phyloP scores from a whole-genome alignment of 2,888 invertebrate species.

The Hemithea aestivaria region DNA sequence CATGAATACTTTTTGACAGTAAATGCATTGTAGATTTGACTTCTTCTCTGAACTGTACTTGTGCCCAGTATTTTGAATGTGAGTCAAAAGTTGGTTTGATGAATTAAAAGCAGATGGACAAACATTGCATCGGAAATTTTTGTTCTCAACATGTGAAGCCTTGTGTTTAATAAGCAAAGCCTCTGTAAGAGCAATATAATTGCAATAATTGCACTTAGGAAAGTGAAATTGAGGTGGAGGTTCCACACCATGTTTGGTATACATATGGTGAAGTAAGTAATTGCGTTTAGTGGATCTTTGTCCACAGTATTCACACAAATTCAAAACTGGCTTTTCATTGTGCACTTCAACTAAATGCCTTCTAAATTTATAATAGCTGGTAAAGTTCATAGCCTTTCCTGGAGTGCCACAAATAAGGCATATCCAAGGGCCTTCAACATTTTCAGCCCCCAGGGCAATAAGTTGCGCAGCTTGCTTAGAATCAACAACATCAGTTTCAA shows the following conservation, averaged over 20 bases:
- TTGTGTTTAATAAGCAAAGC: slow-evolving; percentile 85
- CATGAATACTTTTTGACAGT: slow-evolving; percentile 86
- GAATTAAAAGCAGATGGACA: slow-evolving; percentile 76
- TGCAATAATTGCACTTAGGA: slow-evolving; percentile 88
- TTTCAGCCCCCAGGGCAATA: slow-evolving; percentile 80
- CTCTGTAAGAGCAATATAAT: slow-evolving; percentile 86
- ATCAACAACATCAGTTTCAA: slow-evolving; percentile 77
- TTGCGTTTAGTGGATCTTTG: slow-evolving; percentile 86
- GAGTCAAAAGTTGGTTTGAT: slow-evolving; percentile 58
- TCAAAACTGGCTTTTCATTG: slow-evolving; percentile 86
- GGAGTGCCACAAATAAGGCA: slow-evolving; percentile 87
- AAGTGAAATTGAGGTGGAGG: slow-evolving; percentile 85
- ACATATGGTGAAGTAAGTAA: slow-evolving; percentile 87
- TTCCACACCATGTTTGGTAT: slow-evolving; percentile 87
- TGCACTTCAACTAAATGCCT: slow-evolving; percentile 90
- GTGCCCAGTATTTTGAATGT: slow-evolving; percentile 80
- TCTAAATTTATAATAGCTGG: slow-evolving; percentile 87
- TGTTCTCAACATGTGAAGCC: slow-evolving; percentile 76
- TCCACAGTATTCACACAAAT: slow-evolving; percentile 92
- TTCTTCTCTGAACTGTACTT: slow-evolving; percentile 64
- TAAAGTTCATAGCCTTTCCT: slow-evolving; percentile 84
- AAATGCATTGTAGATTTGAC: slow-evolving; percentile 81
- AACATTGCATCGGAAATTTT: slow-evolving; percentile 65
- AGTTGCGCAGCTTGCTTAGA: slow-evolving; percentile 81
- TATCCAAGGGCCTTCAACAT: slow-evolving; percentile 87